Base-by-base conservation (phyloP, 2,797 vertebrate species). In the Paratrypauchen microcephalus region DNA sequence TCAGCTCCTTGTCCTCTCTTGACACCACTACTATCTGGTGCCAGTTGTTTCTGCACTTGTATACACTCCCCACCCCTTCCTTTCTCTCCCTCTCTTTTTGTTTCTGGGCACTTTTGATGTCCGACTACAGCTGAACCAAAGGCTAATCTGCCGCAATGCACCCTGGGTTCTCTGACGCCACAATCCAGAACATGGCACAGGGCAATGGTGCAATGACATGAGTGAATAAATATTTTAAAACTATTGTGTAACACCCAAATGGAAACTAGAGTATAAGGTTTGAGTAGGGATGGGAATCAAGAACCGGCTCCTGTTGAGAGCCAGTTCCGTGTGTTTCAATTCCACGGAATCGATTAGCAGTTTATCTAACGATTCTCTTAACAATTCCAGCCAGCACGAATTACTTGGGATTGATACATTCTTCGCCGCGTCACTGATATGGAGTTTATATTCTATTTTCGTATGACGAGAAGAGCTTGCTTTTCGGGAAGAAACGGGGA, bases 91-190 rank as follows among this genome's bases (percentile, higher is more conserved):
- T 45, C 71, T 41, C 13, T 41, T 41, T 58, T 65, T 83, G 73
- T 73, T 73, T 74, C n/a, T 59, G 70, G 73, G 66, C 72, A 85
- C 86, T 83, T 90, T 90, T 91, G 88, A 91, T 87, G 88, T 91
- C 72, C 63, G 75, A 83, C 80, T 82, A 87, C 68, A 71, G 82
- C 84, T 87, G 82, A 89, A 85, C 81, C 82, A 80, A 39, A 30
- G 70, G 78, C 70, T 89, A 88, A 92, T 89, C 85, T 80, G 75
- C 84, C 76, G 75, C 81, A 73, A 76, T 82, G 78, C 70, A 87
- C 88, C 70, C 79, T 67, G 70, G 77, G 73, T 72, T 65, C 71
- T 61, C 71, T 77, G 68, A 77, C 47, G 72, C 74, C 82, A 77
- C 76, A 81, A 82, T 76, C 69, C 72, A 78, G 80, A 83, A 66